These are phyloP conservation scores for Sipha maydis DNA, from an alignment of 2,888 invertebrate species.

Conservation along the genomic window DNA sequence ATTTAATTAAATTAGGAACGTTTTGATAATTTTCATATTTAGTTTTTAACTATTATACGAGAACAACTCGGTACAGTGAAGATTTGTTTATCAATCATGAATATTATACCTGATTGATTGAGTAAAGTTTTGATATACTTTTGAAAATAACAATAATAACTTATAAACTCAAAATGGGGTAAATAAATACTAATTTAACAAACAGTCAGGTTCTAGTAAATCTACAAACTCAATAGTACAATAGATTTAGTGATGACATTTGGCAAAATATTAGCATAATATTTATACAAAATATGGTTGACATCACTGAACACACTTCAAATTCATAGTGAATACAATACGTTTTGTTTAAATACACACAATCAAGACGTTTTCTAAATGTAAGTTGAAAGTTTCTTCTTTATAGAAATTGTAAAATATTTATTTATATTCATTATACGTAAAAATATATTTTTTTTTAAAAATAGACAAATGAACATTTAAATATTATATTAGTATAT, in stretches of 20 bases:
- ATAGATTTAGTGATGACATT: slow-evolving; percentile 38
- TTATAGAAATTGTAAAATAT: no score
- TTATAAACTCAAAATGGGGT: background rate
- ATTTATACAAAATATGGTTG: slow-evolving; percentile 20
- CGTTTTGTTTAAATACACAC: background rate
- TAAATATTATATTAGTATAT: no score
- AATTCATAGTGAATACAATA: background rate
- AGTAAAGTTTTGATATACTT: background rate
- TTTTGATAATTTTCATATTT: background rate
- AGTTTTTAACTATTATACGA: background rate
- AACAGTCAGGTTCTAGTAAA: background rate
- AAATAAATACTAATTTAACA: slow-evolving; percentile 30
- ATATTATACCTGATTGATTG: background rate
- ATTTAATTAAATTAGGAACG: no score
- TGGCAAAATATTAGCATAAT: slow-evolving; percentile 41
- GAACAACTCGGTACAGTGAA: background rate
- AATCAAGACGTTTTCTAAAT: background rate
- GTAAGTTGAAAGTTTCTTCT: no score
- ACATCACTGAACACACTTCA: slow-evolving; percentile 25
- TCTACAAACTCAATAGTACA: background rate
- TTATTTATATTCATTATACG: no score
- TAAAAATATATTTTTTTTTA: no score
- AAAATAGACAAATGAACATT: no score
- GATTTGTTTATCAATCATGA: background rate
- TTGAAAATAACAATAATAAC: background rate